Percentiles rank a stretch among this genome's conserved stretches.
Conservation (phyloP, 2,797 vertebrate genomes). For the Graptemys geographica region DNA sequence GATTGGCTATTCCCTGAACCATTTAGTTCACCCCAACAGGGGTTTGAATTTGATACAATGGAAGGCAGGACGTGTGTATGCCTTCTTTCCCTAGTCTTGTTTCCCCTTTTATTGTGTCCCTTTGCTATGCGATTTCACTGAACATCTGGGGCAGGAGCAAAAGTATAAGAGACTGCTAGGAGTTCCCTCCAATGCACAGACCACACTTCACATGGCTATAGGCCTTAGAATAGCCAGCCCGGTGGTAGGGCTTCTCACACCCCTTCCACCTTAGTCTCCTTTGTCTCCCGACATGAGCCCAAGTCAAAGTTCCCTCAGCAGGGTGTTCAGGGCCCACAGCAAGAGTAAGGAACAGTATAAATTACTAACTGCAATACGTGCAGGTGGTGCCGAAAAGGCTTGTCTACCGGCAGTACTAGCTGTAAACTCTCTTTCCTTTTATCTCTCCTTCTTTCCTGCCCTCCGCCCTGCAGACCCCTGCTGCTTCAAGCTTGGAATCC, state of each 20-base stretch:
- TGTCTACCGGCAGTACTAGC: too few species aligned
- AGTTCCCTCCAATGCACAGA: neutral
- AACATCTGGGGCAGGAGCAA: neutral
- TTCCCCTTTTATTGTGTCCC: neutral
- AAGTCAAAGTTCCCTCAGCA: neutral
- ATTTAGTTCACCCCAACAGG: neutral
- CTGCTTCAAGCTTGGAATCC: accelerated
- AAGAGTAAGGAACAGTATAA: neutral
- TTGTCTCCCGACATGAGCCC: neutral
- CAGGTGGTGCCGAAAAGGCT: neutral
- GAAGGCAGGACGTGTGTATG: neutral
- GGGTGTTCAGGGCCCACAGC: neutral
- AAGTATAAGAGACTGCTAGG: neutral
- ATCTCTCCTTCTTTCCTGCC: neutral
- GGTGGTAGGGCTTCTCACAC: neutral
- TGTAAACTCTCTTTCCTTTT: neutral
- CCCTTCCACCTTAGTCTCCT: neutral
- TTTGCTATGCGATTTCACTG: neutral
- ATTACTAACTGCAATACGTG: neutral
- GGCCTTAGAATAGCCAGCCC: neutral
- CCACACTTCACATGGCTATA: neutral
- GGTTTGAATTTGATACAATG: neutral
- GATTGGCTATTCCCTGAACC: neutral
- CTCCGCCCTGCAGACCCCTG: neutral
- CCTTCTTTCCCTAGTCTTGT: neutral